Evolutionary conservation across 2,888 invertebrate species (phyloP).

Genomic region (Serrognathus titanus): DNA sequence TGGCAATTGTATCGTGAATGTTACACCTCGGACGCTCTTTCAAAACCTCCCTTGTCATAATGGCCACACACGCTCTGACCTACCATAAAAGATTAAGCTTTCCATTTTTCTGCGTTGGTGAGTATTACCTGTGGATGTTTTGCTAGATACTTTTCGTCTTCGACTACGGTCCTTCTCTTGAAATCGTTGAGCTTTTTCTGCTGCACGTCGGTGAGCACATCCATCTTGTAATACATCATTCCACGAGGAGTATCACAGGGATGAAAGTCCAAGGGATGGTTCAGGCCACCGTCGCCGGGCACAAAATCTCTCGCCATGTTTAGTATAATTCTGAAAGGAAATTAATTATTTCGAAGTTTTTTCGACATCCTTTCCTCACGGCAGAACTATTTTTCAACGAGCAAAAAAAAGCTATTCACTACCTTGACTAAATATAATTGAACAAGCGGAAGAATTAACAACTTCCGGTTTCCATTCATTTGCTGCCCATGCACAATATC

Average conservation of each 20-base stretch:
- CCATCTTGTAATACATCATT: constrained; percentile 35
- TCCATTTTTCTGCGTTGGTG: neutral
- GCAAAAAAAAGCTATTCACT: no score
- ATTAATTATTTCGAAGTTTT: no score
- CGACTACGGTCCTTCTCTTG: constrained; percentile 34
- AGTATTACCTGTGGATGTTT: constrained; percentile 40
- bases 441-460: no score
- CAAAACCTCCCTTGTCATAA: constrained; percentile 33
- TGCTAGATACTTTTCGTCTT: constrained; percentile 39
- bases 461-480: no score
- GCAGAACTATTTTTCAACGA: no score
- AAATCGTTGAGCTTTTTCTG: constrained; percentile 35
- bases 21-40: constrained; percentile 32
- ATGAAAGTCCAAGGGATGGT: constrained; percentile 33
- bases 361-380: no score
- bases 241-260: constrained; percentile 38
- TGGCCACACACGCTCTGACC: constrained; percentile 36
- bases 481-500: no score
- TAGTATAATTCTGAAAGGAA: neutral
- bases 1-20: constrained; percentile 31
- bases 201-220: constrained; percentile 34
- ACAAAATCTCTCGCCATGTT: constrained; percentile 37
- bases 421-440: no score
- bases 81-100: constrained; percentile 13
- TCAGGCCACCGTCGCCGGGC: constrained; percentile 16